Percentiles rank a stretch among this genome's conserved stretches.
Evolutionary conservation across 1,140 invertebrate species (phyloP).

Genomic region (Diuraphis noxia): DNA sequence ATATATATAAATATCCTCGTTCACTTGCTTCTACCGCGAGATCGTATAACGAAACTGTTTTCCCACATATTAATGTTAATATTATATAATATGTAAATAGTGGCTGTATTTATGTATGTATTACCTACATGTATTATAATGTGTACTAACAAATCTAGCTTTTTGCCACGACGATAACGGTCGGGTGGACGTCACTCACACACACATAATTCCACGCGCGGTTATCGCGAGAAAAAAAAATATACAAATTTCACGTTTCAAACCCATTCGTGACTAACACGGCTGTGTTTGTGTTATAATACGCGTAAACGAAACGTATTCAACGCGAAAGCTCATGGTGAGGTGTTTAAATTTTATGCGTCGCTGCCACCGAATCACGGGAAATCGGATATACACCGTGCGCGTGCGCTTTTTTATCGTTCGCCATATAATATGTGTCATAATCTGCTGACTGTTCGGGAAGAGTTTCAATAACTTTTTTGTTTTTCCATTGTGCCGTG

Average conservation of each 20-base stretch:
- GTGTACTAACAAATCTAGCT: not conserved
- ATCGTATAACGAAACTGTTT: not conserved
- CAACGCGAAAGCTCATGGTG: not conserved
- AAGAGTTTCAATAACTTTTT: not conserved
- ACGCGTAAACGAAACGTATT: not conserved
- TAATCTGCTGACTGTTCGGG: not conserved
- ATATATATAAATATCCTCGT: not conserved
- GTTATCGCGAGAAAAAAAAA: not conserved
- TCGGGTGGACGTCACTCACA: not conserved
- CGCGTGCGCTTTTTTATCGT: not conserved
- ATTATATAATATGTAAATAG: too few relatives aligned
- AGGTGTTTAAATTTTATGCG: slow-evolving; percentile 3
- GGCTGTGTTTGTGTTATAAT: not conserved
- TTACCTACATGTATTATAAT: too few relatives aligned
- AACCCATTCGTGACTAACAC: not conserved
- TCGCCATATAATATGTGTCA: not conserved
- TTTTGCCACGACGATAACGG: not conserved
- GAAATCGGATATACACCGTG: not conserved
- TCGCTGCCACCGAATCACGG: not conserved
- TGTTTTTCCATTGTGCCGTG: not conserved
- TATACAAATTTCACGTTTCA: not conserved
- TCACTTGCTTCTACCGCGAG: not conserved
- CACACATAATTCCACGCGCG: not conserved
- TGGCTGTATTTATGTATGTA: too few relatives aligned
- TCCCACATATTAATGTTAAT: not conserved